Evolutionary conservation across 1,140 invertebrate species (phyloP).

Genomic region (Asobara japonica): DNA sequence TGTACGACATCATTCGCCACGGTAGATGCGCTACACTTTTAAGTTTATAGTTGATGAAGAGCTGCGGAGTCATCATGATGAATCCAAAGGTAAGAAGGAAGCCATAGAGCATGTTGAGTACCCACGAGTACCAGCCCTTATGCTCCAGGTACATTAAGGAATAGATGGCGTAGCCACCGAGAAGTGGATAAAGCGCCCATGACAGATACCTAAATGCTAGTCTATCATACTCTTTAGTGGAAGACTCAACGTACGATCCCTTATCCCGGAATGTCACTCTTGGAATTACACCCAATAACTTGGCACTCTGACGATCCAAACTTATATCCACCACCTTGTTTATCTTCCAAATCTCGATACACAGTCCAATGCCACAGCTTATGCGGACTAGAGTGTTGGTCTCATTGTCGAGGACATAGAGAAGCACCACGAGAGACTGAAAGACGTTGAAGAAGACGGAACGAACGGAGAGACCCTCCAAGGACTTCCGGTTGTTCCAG

Average conservation of each 20-base stretch:
- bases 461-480: slow-evolving; percentile 96
- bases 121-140: slow-evolving; percentile 97
- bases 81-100: slow-evolving; percentile 99
- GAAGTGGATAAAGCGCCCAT: slow-evolving; percentile 93
- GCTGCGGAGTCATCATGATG: slow-evolving; percentile 99
- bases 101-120: slow-evolving; percentile 96
- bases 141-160: slow-evolving; percentile 98
- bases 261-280: slow-evolving; percentile 89
- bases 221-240: slow-evolving; percentile 94
- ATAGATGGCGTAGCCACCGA: slow-evolving; percentile 93
- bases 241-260: slow-evolving; percentile 95
- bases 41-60: slow-evolving; percentile 99
- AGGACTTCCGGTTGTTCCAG: slow-evolving; percentile 96
- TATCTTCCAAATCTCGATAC: slow-evolving; percentile 99
- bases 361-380: slow-evolving; percentile 90
- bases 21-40: slow-evolving; percentile 99
- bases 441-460: slow-evolving; percentile 99
- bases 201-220: slow-evolving; percentile 97
- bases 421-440: slow-evolving; percentile 92
- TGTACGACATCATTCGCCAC: slow-evolving; percentile 99
- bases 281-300: slow-evolving; percentile 83
- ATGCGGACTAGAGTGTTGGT: slow-evolving; percentile 96
- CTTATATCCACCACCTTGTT: slow-evolving; percentile 94
- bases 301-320: slow-evolving; percentile 75
- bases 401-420: slow-evolving; percentile 98